A percentile compares a stretch with the other conserved stretches of the same genome.
phyloP scores from a whole-genome alignment of 1,140 invertebrate species.

The Sycophaga agraensis region DNA sequence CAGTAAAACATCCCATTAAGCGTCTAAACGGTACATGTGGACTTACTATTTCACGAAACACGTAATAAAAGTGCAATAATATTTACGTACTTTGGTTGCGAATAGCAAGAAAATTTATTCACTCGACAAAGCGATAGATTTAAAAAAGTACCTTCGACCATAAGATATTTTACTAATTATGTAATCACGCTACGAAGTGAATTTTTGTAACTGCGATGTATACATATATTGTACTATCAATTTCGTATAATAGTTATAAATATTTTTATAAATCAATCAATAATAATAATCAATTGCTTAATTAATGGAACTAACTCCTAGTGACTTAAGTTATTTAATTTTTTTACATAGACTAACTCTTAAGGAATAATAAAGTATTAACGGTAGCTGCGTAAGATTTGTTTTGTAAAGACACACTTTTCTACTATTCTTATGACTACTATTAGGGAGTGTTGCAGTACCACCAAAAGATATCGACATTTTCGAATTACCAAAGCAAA shows the following conservation, averaged over 20 bases:
- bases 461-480: background rate
- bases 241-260: constrained; percentile 14
- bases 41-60: no score
- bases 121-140: background rate
- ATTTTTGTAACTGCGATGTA: background rate
- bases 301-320: constrained; percentile 9
- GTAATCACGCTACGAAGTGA: background rate
- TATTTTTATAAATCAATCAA: constrained; percentile 16
- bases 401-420: constrained; percentile 7
- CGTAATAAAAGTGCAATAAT: no score
- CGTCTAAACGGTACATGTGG: no score
- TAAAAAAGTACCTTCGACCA: background rate
- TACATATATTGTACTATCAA: background rate
- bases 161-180: background rate
- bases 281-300: constrained; percentile 13
- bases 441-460: no score
- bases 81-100: no score
- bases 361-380: constrained; percentile 22
- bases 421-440: no score
- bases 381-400: constrained; percentile 8
- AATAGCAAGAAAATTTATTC: background rate
- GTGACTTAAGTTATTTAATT: constrained; percentile 2
- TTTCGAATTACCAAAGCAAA: constrained; percentile 5
- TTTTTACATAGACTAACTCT: constrained; percentile 19
- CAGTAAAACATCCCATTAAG: background rate